Base-by-base conservation (phyloP, 2,797 vertebrate genomes). In the Sphaeramia orbicularis region DNA sequence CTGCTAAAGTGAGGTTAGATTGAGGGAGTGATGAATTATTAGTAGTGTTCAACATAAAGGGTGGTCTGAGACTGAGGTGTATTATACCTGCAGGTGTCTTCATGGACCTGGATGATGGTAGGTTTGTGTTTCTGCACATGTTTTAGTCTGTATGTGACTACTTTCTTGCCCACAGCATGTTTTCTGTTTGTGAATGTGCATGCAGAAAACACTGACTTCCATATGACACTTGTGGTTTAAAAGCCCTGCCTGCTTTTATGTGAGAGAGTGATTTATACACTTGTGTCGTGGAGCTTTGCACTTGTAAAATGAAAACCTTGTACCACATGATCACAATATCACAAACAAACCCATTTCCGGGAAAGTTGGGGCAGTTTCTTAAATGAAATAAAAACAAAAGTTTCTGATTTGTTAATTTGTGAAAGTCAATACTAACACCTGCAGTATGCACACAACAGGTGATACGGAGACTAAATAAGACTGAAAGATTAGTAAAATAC, bases 61-160 rank as follows among this genome's bases (percentile, higher is more conserved):
- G 14, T 38, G 47, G 60, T 85, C 86, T 78, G 83, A 83, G 76
- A 92, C 86, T 92, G 86, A 90, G 85, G 63, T 92, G 55, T 94
- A 59, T 86, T 93, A 47, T 93, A 71, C 87, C 86, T 91, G 82
- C 94, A 95, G 94, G 94, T 93, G 78, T 94, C 84, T 88, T 95
- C 85, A 85, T 94, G 89, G 93, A 94, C 79, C 90, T 91, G 73
- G 88, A 92, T 78, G 89, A 90, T 49, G 94, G 94, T 95, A 94
- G 75, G 94, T 10, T 75, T 57, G 16, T 55, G 69, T 71, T 38
- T 68, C 42, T 66, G 47, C 52, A 1, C 30, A n/a, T 62, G 40
- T 18, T 14, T 61, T 42, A 10, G 27, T 27, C n/a, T 35, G 50
- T 45, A 32, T 61, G 27, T 36, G 15, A 10, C 15, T 52, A 48